Base-by-base conservation (phyloP, 2,797 vertebrate genomes). In the Poecilia picta region DNA sequence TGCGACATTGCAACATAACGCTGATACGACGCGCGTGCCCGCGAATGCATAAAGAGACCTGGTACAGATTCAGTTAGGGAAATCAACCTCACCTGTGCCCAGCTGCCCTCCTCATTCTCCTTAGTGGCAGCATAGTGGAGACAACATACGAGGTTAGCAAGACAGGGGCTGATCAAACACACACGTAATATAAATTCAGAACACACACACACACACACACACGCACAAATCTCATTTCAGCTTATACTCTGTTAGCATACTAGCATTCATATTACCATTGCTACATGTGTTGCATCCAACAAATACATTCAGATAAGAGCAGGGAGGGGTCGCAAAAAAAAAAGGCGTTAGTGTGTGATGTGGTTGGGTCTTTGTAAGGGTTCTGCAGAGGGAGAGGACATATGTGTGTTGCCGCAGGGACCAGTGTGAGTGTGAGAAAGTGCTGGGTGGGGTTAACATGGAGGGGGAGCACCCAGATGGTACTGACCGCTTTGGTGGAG, bases 31-130 rank as follows among this genome's bases (percentile, higher is more conserved):
- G 41, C 43, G 6, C 7, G 68, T 13, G 0, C 36, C 31, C 78
- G 46, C 73, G n/a, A 82, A 20, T 75, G 1, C 64, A 74, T 73
- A 72, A 7, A 72, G 43, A 43, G 66, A 1, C 20, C 71, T 33
- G 53, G 47, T 23, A 49, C 15, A 73, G 4, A 70, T 13, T 43
- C 2, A 43, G 39, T 45, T 70, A 70, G 5, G 46, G 55, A 73
- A 49, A 77, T 73, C 28, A 71, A 62, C 87, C 98, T 98, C 96
- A 99, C 98, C 98, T 99, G 98, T 80, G 98, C 98, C 98, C 98
- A 99, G 96, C 98, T 98, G 92, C 98, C 97, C 91, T 98, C 97
- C 95, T 98, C 98, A 93, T 96, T 98, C 85, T 98, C 98, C 98
- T 99, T 95, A 92, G 92, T 53, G 90, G 92, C 88, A 93, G 89